Evolutionary conservation across 2,797 vertebrate genomes (phyloP), one percentile per base, ranked within the genome.

Genomic region (Hemitrygon akajei): DNA sequence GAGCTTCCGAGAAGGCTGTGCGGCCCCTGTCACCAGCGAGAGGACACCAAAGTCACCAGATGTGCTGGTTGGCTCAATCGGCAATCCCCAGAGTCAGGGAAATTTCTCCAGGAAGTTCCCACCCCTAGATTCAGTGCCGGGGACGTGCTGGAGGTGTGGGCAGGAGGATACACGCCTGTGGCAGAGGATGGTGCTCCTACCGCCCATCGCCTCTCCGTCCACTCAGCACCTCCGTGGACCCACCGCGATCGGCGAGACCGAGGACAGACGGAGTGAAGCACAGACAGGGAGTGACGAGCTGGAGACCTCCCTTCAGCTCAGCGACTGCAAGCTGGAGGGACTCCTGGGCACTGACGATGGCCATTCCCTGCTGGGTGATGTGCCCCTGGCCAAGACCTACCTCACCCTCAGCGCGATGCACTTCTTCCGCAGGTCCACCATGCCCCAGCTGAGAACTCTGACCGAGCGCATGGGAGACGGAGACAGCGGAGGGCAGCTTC

Each of bases 401-500:
- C 2, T 0, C 0, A 0, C 84, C 91, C n/a, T 75, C 69, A 27
- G 66, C 47, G 0, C 16, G 1, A 9, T 73, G 2, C 95, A 96
- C 86, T 95, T 97, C 91, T 95, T 97, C 94, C 97, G 97, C 93
- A 96, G 97, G 66, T 97, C 97, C 95, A 98, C 97, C 0, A 97
- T 97, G 3, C 97, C 97, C 0, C 97, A 98, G 94, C 97, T 97
- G 94, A 97, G 97, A 96, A 96, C 95, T 93, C 95, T 97, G 84
- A 34, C 47, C 47, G 47, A 47, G 94, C 96, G 96, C 84, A 96
- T 96, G 0, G 94, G 95, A 86, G 95, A 95, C 0, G 94, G 95
- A 0, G 95, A 94, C 1, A 94, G 95, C 77, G 96, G 96, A 94
- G 96, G 96, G 81, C 96, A 95, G 91, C 97, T 97, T 93, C 96